A percentile compares a stretch with the other conserved stretches of the same genome.
phyloP scores from a whole-genome alignment of 2,888 invertebrate species.

The Digitonthophagus gazella region DNA sequence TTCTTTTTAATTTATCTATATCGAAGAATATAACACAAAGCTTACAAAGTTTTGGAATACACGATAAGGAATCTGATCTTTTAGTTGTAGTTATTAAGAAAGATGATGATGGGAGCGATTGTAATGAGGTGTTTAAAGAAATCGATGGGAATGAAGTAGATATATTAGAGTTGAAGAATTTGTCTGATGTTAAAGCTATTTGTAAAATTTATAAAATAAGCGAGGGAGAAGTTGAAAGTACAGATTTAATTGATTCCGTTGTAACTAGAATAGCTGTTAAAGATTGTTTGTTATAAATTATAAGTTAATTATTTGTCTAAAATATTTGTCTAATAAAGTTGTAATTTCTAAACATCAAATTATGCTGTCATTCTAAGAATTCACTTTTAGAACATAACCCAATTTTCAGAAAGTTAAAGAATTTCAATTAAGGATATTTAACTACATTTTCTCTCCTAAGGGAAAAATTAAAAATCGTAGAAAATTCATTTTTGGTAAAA shows the following conservation, averaged over 20 bases:
- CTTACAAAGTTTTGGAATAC: slow-evolving; percentile 63
- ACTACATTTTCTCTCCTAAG: too few relatives aligned
- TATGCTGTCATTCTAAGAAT: too few relatives aligned
- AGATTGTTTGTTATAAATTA: slow-evolving; percentile 53
- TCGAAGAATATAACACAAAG: slow-evolving; percentile 70
- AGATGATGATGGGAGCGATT: slow-evolving; percentile 37
- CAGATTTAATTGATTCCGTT: slow-evolving; percentile 58
- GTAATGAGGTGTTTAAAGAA: slow-evolving; percentile 46
- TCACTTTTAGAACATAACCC: too few relatives aligned
- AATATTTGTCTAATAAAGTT: too few relatives aligned
- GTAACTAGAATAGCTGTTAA: slow-evolving; percentile 68
- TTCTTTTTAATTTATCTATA: slow-evolving; percentile 66
- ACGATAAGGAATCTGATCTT: slow-evolving; percentile 52
- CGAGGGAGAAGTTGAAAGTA: slow-evolving; percentile 51
- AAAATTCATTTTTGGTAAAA: too few relatives aligned
- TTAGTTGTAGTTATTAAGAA: slow-evolving; percentile 52
- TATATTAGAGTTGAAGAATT: slow-evolving; percentile 51
- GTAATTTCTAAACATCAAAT: too few relatives aligned
- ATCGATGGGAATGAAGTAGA: slow-evolving; percentile 58
- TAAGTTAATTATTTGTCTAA: too few relatives aligned
- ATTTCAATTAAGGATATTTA: too few relatives aligned
- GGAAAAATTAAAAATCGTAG: too few relatives aligned
- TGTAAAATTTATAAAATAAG: slow-evolving; percentile 62
- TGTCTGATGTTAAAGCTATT: slow-evolving; percentile 55
- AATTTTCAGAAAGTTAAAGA: too few relatives aligned